These are phyloP conservation scores for Sialis fuliginosa DNA, from an alignment of 2,888 invertebrate species.

Conservation along the genomic window DNA sequence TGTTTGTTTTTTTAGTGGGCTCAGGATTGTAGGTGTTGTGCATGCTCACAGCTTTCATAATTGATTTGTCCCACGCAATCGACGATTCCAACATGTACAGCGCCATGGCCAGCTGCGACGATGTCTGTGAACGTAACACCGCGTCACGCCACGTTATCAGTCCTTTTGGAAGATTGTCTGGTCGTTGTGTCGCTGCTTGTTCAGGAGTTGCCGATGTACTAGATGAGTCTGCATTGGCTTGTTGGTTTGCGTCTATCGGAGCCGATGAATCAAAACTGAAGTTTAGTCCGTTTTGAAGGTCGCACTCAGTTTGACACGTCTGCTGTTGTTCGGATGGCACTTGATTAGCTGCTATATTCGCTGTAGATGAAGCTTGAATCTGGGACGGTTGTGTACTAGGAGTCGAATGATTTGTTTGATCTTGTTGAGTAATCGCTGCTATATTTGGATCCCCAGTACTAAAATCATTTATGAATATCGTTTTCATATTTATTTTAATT, in stretches of 20 bases:
- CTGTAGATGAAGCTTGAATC: constrained; percentile 11
- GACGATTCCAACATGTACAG: constrained; percentile 77
- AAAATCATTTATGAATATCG: background rate
- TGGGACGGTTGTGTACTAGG: constrained; percentile 23
- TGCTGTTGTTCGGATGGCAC: background rate
- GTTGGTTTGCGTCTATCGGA: constrained; percentile 5
- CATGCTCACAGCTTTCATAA: constrained; percentile 93
- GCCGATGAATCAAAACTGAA: constrained; percentile 8
- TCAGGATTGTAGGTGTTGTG: background rate
- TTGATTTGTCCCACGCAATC: constrained; percentile 97
- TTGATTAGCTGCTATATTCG: constrained; percentile 14
- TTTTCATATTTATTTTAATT: background rate
- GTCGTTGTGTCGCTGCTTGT: constrained; percentile 4
- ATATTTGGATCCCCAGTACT: constrained; percentile 44
- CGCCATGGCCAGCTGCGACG: constrained; percentile 81
- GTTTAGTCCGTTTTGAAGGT: constrained; percentile 13
- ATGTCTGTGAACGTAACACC: constrained; percentile 63
- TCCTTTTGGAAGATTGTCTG: constrained; percentile 54
- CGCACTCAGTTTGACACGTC: constrained; percentile 11
- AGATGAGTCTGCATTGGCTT: constrained; percentile 7
- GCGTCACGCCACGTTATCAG: constrained; percentile 80
- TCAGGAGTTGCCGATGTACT: constrained; percentile 3
- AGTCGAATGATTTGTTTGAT: constrained; percentile 25
- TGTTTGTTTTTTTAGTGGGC: constrained; percentile 4
- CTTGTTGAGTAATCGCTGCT: constrained; percentile 31